phyloP scores from a whole-genome alignment of 2,888 invertebrate species.

The Ferrisia virgata region DNA sequence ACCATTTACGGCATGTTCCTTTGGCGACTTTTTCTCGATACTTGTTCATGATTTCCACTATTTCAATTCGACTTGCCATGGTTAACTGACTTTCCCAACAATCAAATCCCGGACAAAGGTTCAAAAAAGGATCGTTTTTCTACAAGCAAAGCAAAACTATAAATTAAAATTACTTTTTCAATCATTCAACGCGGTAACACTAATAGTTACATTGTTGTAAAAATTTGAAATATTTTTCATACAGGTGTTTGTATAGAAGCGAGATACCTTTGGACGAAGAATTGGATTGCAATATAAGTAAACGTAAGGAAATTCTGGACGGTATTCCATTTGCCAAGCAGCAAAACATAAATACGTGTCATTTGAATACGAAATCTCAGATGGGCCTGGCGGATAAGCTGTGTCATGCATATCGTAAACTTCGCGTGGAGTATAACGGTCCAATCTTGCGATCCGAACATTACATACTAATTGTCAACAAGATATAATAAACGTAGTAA shows the following conservation, averaged over 20 bases:
- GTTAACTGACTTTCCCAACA: slow-evolving; percentile 22
- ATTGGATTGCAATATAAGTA: background rate
- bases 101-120: background rate
- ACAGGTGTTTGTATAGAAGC: no score
- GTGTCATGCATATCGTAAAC: no score
- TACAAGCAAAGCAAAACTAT: background rate
- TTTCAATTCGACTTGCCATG: background rate
- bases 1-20: background rate
- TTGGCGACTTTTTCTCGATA: background rate
- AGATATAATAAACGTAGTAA: no score
- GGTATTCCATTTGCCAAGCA: background rate
- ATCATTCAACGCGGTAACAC: no score
- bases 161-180: background rate
- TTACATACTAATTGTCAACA: background rate
- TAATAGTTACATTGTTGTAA: no score
- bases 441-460: background rate
- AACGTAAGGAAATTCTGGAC: background rate
- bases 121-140: background rate
- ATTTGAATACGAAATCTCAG: no score
- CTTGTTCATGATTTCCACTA: background rate
- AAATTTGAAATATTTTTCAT: no score
- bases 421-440: background rate
- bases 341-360: no score
- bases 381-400: no score
- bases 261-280: no score